Evolutionary conservation across 2,888 invertebrate species (phyloP), one percentile per base, ranked within the genome.

Genomic region (Pachydiplax longipennis): DNA sequence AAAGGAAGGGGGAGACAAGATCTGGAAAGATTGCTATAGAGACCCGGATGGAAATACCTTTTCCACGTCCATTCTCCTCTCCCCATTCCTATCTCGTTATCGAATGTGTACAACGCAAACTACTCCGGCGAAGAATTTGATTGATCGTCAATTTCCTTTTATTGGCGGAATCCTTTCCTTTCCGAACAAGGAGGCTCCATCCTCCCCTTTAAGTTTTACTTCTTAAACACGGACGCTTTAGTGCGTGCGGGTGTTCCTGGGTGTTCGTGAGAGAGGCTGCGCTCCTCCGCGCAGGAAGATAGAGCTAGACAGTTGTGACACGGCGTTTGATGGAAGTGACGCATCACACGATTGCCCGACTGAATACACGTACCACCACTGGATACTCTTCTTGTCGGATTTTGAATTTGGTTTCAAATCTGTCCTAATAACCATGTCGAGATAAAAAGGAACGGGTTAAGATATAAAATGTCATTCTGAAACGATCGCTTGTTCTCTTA

Each of bases 81-180:
- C 61, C 37, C 61, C 61, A 35, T 58, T 40, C 82, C 82, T 12
- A 61, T 8, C 37, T 44, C 48, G 65, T 65, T 87, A 87, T 87
- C 87, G 87, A 87, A 61, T 61, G 35, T 87, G 87, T 87, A 87
- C 87, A 87, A 87, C 87, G 65, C 87, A 87, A 87, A 65, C 87
- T 87, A 87, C 87, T 87, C 87, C 61, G 65, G 61, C 87, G 87
- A 12, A 61, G 87, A 87, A 18, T 87, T 87, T 87, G 87, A 87
- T 87, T 87, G 87, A 87, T 87, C 61, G 87, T 87, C 87, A 87
- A 87, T 87, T 87, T 87, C 65, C 61, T 87, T 87, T 87, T 87
- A 87, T 87, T 65, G 87, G 37, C 58, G 35, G 61, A 61, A 25
- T 25, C 61, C n/a, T 35, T 61, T 25, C 61, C 22, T 12, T 44